Percentiles rank a stretch among this genome's conserved stretches.
These are phyloP conservation scores for Xerus rutilus DNA, from an alignment of 2,797 vertebrate species.

Conservation along the genomic window DNA sequence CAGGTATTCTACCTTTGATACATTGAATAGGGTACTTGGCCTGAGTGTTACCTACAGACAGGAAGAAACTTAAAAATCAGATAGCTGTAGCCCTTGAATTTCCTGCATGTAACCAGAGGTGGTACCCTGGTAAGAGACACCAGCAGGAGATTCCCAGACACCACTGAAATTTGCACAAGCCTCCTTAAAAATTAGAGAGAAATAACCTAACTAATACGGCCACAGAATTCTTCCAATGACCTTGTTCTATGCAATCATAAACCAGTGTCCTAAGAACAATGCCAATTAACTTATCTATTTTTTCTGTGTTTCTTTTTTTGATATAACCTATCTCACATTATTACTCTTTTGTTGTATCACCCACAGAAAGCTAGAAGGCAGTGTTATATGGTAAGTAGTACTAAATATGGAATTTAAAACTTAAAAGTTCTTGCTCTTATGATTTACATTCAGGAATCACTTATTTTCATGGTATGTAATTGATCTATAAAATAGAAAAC, in stretches of 20 bases:
- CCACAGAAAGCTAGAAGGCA: not conserved
- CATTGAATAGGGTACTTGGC: not conserved
- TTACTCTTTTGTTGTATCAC: not conserved
- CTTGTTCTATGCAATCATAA: not conserved
- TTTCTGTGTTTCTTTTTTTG: not conserved
- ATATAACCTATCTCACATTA: not conserved
- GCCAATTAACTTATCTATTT: not conserved
- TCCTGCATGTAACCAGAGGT: not conserved
- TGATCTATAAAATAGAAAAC: not conserved
- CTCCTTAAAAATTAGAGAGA: not conserved
- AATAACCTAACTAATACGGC: not conserved
- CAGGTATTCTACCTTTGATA: not conserved
- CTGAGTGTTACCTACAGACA: not conserved
- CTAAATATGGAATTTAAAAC: not conserved
- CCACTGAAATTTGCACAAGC: not conserved
- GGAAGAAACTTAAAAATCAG: not conserved
- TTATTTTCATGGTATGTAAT: not conserved
- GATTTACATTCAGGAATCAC: not conserved
- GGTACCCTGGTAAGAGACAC: not conserved
- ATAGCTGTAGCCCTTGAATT: not conserved
- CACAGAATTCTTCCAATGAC: not conserved
- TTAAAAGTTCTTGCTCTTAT: not conserved
- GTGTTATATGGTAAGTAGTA: not conserved
- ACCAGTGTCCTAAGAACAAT: not conserved
- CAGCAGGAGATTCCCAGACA: not conserved